phyloP scores from a whole-genome alignment of 2,888 invertebrate species.

The Abrostola triplasia region DNA sequence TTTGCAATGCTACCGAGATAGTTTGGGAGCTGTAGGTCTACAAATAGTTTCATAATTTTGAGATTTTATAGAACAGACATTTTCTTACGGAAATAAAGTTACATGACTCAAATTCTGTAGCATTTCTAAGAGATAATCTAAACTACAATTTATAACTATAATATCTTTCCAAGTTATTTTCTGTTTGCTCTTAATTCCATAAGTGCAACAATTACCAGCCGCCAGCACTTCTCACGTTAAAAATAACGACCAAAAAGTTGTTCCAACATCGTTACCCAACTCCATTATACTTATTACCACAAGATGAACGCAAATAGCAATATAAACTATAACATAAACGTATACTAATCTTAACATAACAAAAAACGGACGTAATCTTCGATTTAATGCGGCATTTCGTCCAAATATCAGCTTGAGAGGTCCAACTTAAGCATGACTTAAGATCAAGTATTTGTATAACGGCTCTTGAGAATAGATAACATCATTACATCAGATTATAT shows the following conservation, averaged over 20 bases:
- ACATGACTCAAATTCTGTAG: too few species aligned
- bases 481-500: conserved; percentile 34
- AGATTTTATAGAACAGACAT: too few species aligned
- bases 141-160: too few species aligned
- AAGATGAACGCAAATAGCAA: conserved; percentile 4
- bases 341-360: conserved; percentile 15
- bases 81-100: too few species aligned
- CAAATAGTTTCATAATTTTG: background rate
- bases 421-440: conserved; percentile 15
- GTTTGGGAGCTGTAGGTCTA: conserved; percentile 10
- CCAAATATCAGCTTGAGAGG: conserved; percentile 26
- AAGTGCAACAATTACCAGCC: background rate
- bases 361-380: conserved; percentile 24
- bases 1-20: conserved; percentile 7
- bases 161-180: too few species aligned
- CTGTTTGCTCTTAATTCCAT: too few species aligned
- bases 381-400: conserved; percentile 33
- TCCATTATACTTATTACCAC: background rate
- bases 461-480: conserved; percentile 41
- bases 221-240: background rate
- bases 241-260: background rate
- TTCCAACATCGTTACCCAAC: background rate
- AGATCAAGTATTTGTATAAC: conserved; percentile 35
- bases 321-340: conserved; percentile 9
- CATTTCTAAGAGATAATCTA: too few species aligned